phyloP scores from a whole-genome alignment of 2,888 invertebrate genomes.

The Odontothrips loti region DNA sequence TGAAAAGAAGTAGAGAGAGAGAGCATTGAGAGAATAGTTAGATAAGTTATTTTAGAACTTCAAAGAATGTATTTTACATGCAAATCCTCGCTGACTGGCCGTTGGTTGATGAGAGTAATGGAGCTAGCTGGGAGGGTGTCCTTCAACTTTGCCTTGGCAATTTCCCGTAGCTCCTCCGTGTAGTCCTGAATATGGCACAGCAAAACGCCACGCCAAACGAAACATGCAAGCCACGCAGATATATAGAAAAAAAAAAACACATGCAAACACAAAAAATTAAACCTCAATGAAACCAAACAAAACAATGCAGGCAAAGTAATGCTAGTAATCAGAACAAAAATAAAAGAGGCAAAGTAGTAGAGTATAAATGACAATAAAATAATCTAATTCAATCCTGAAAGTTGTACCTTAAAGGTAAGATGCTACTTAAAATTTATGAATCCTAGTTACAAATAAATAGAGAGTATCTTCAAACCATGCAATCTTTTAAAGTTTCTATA shows the following conservation, averaged over 20 bases:
- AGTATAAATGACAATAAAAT: conserved; percentile 31
- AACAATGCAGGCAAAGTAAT: conserved; percentile 36
- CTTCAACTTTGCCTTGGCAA: conserved; percentile 91
- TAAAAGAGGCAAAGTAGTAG: conserved; percentile 34
- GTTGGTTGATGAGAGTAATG: conserved; percentile 92
- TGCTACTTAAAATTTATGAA: background rate
- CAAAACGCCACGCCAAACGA: conserved; percentile 44
- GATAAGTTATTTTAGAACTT: background rate
- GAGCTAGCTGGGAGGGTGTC: conserved; percentile 86
- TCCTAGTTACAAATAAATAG: background rate
- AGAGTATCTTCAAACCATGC: too few species aligned
- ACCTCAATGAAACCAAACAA: conserved; percentile 34
- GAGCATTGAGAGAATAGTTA: background rate
- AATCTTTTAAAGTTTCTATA: too few species aligned
- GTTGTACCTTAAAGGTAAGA: too few species aligned
- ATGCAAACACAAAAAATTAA: conserved; percentile 40
- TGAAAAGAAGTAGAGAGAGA: background rate
- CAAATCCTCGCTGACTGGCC: conserved; percentile 91
- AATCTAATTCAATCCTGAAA: too few species aligned
- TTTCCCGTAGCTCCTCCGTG: conserved; percentile 95
- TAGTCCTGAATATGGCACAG: conserved; percentile 72
- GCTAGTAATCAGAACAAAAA: conserved; percentile 30
- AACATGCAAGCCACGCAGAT: conserved; percentile 49
- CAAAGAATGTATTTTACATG: conserved; percentile 57
- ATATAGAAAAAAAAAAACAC: conserved; percentile 43